Conservation (phyloP, 2,797 vertebrate species). For the Petrocephalus schoutedeni region DNA sequence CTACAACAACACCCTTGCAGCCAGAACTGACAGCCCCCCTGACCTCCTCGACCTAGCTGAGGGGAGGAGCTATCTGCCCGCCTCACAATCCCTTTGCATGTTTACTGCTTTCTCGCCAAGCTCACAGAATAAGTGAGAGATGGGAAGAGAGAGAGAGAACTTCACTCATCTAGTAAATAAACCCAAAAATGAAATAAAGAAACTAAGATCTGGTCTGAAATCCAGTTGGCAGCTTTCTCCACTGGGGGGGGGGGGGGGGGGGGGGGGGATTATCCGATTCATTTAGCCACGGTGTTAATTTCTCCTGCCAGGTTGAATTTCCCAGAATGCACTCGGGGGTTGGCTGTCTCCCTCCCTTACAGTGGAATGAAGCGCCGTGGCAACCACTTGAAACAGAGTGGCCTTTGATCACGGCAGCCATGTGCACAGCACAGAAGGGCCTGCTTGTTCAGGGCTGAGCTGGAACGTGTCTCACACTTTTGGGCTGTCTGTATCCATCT, state of each 20-base stretch:
- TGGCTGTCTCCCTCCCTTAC: slow-evolving; percentile 40
- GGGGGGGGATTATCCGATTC: slow-evolving; percentile 61
- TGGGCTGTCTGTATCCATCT: background rate
- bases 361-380: background rate
- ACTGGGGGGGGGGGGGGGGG: slow-evolving; percentile 52
- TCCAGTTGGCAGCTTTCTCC: slow-evolving; percentile 40
- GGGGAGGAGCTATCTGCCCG: background rate
- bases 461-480: background rate
- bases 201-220: slow-evolving; percentile 49
- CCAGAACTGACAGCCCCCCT: background rate
- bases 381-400: background rate
- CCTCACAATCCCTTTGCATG: background rate
- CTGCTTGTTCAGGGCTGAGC: background rate
- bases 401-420: slow-evolving; percentile 8
- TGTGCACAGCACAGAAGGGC: background rate
- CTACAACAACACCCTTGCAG: background rate
- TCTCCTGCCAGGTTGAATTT: slow-evolving; percentile 60
- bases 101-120: slow-evolving; percentile 27
- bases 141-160: slow-evolving; percentile 27
- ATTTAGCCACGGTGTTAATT: slow-evolving; percentile 50
- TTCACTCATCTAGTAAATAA: slow-evolving; percentile 61
- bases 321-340: slow-evolving; percentile 58
- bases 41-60: background rate
- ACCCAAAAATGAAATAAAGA: slow-evolving; percentile 49
- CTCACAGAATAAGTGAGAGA: slow-evolving; percentile 32